phyloP scores from a whole-genome alignment of 2,797 vertebrate species.

The Ctenosaura bakeri region DNA sequence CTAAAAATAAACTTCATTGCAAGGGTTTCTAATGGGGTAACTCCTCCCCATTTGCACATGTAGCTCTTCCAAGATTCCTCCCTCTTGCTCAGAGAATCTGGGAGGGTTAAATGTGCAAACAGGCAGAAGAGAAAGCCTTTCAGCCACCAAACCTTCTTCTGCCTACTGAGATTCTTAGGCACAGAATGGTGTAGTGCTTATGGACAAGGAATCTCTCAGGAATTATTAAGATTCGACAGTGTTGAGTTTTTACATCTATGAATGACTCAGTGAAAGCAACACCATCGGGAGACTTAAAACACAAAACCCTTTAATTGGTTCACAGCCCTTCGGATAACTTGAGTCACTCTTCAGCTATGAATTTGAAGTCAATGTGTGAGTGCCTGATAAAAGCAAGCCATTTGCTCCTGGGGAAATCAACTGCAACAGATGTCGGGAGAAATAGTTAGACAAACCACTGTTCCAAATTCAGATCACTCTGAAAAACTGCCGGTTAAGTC shows the following conservation, averaged over 20 bases:
- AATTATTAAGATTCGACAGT: neutral
- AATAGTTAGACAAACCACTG: neutral
- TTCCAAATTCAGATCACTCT: neutral
- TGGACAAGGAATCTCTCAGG: neutral
- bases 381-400: constrained; percentile 17
- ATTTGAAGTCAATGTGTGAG: constrained; percentile 15
- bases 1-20: no score
- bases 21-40: no score
- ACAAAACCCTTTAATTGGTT: constrained; percentile 30
- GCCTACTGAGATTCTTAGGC: neutral
- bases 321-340: constrained; percentile 18
- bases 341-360: neutral
- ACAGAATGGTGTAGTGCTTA: neutral
- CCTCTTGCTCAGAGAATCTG: no score
- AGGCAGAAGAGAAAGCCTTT: no score
- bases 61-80: no score
- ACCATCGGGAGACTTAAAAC: constrained; percentile 3
- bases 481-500: neutral
- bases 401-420: constrained; percentile 12
- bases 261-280: constrained; percentile 18
- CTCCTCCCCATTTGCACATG: no score
- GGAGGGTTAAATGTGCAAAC: no score
- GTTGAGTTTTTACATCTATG: constrained; percentile 11
- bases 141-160: neutral
- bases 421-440: neutral